Evolutionary conservation across 2,113 vertebrate species (phyloP).

Genomic region (Rhinolophus ferrumequinum): DNA sequence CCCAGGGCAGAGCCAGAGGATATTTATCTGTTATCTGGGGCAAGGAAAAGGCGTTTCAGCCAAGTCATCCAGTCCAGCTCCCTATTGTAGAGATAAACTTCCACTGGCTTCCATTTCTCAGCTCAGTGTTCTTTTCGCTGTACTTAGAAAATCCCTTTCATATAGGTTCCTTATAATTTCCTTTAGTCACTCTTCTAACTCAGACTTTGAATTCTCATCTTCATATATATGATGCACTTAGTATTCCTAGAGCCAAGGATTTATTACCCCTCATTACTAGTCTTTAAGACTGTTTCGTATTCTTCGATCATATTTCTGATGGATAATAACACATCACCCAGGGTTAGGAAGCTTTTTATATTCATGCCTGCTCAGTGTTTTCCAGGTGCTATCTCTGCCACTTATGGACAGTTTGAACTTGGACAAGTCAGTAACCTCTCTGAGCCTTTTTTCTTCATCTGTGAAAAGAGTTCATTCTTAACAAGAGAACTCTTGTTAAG

Average conservation of each 20-base stretch:
- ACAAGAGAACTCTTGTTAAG: not conserved
- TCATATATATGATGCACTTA: not conserved
- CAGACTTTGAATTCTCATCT: not conserved
- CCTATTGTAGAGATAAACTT: not conserved
- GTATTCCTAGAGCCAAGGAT: not conserved
- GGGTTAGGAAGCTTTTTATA: not conserved
- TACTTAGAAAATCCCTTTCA: not conserved
- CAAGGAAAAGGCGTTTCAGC: not conserved
- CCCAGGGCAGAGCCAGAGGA: not conserved
- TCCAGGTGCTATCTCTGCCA: not conserved
- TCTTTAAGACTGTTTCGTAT: not conserved
- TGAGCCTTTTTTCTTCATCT: not conserved
- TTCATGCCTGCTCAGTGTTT: not conserved
- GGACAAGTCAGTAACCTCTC: not conserved
- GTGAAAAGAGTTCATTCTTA: constrained; percentile 6
- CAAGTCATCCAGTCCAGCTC: not conserved
- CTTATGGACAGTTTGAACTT: not conserved
- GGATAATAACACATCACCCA: not conserved
- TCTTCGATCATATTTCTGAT: not conserved
- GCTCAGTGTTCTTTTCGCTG: not conserved
- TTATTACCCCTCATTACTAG: not conserved
- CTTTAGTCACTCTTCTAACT: not conserved
- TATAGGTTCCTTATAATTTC: not conserved
- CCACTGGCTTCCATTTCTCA: not conserved
- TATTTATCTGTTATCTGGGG: not conserved